Base-by-base conservation (phyloP, 2,113 vertebrate species). In the Ciconia maguari region DNA sequence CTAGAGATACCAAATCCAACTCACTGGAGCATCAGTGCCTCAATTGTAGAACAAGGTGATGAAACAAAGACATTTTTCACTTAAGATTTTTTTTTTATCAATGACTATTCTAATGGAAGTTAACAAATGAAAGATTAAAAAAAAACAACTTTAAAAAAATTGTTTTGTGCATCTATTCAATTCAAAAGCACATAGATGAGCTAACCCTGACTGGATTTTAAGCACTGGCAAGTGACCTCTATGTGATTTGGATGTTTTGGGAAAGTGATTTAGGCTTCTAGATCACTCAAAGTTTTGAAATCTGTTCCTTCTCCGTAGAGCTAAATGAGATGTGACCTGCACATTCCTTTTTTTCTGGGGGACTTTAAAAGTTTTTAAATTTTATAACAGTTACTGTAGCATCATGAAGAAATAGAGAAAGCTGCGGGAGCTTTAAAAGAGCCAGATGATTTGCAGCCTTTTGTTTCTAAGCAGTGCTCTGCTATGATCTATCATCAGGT, bases 11-110 rank as follows among this genome's bases (percentile, higher is more conserved):
- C 41, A 85, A 93, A 74, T 65, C 22, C 38, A 51, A 54, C 16
- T 66, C 51, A 36, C 12, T 55, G n/a, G 46, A 57, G 25, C 0
- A 0, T 36, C 6, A 7, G 13, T 66, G 41, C 6, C 24, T 93
- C 42, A 57, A 12, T 69, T 49, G 54, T 11, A 87, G 51, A 91
- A 64, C 14, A 54, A 82, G n/a, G 25, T 88, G 48, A 41, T 64
- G 44, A 64, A 92, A 29, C n/a, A 77, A 58, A 76, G 27, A 7
- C 2, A 8, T 54, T 78, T 81, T 89, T 83, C 4, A n/a, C 20
- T 48, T 42, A 41, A 38, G 16, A 6, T 41, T 2, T 57, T n/a
- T 29, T 68, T 54, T 52, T 80, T 49, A 60, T 54, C 20, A 36
- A 6, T 68, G 8, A 7, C 8, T 86, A 15, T 32, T 94, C 19